Evolutionary conservation across 1,140 invertebrate species (phyloP).

Genomic region (Magallana ariakensis): DNA sequence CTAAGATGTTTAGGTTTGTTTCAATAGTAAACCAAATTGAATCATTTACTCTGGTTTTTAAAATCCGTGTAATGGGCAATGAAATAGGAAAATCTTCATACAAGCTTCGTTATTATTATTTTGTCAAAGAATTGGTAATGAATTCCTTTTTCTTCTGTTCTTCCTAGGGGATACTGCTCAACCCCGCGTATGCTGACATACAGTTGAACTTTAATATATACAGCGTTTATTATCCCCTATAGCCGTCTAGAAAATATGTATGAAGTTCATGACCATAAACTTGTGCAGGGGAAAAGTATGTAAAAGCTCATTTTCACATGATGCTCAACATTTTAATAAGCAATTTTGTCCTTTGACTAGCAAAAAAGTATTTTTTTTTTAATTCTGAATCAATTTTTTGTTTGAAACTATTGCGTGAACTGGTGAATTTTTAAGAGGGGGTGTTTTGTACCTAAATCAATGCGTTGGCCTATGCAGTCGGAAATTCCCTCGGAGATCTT

Average conservation of each 20-base stretch:
- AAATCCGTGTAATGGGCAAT: constrained; percentile 29
- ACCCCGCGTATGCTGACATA: background rate
- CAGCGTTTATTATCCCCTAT: constrained; percentile 13
- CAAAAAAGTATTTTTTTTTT: background rate
- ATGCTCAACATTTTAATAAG: background rate
- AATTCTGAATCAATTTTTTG: background rate
- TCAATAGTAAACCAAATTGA: constrained; percentile 33
- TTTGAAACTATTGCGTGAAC: background rate
- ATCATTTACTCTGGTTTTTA: constrained; percentile 25
- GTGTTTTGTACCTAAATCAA: background rate
- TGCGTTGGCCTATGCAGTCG: background rate
- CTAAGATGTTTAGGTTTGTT: constrained; percentile 35
- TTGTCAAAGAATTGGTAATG: constrained; percentile 28
- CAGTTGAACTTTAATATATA: constrained; percentile 18
- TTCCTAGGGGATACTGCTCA: constrained; percentile 33
- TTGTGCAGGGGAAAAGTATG: background rate
- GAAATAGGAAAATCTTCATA: background rate
- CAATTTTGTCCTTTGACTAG: background rate
- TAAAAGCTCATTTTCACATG: background rate
- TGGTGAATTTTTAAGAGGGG: background rate
- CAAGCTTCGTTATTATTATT: constrained; percentile 3
- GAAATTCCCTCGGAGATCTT: background rate
- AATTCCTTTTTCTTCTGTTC: constrained; percentile 6
- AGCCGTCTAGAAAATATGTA: constrained; percentile 22
- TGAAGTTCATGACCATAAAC: constrained; percentile 16